phyloP scores from a whole-genome alignment of 2,797 vertebrate genomes.

The Crypturellus tataupa region DNA sequence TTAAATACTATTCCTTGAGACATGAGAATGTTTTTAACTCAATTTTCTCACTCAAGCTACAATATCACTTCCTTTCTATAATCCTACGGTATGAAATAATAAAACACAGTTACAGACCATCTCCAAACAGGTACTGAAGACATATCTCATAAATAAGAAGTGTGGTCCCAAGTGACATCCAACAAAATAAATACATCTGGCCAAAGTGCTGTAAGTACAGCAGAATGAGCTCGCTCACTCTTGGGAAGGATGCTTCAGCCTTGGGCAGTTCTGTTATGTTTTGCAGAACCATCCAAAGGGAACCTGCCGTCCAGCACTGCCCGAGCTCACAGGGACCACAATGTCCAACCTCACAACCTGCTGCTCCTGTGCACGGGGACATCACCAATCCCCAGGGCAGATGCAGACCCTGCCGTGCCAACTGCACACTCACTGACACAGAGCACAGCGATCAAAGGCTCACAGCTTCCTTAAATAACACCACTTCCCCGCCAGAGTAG shows the following conservation, averaged over 20 bases:
- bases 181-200: not conserved
- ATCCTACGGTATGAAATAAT: not conserved
- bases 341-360: not conserved
- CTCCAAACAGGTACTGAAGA: not conserved
- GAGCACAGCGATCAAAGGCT: conserved; percentile 22
- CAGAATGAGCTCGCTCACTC: not conserved
- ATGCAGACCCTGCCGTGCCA: not conserved
- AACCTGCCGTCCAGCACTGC: not conserved
- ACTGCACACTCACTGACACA: conserved; percentile 3
- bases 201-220: not conserved
- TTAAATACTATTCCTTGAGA: accelerated
- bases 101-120: not conserved
- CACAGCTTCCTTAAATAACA: not conserved
- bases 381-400: conserved; percentile 24
- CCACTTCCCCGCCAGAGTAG: not conserved
- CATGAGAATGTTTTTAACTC: not conserved
- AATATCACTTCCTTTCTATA: not conserved
- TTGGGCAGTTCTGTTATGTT: not conserved
- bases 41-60: not conserved
- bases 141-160: not conserved
- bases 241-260: not conserved
- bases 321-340: not conserved
- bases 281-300: too few relatives aligned
- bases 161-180: accelerated
- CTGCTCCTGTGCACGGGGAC: not conserved